These are phyloP conservation scores for Drosophila murphyi DNA, from an alignment of 1,140 invertebrate species.

Conservation along the genomic window DNA sequence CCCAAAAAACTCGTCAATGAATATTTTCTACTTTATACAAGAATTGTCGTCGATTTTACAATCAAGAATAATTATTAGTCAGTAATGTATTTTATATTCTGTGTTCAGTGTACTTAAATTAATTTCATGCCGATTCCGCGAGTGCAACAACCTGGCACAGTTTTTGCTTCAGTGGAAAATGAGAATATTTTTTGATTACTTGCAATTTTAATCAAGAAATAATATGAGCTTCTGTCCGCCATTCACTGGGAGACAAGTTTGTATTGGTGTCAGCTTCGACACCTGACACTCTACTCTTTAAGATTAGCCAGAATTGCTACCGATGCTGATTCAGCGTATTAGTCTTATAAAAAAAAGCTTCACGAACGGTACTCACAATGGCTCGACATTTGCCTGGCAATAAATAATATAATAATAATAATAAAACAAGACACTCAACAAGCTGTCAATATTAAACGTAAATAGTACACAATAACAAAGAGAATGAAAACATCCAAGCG, in stretches of 20 bases:
- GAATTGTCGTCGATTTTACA: too few relatives aligned
- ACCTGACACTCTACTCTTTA: slow-evolving; percentile 34
- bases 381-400: slow-evolving; percentile 3
- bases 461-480: slow-evolving; percentile 39
- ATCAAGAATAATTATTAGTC: too few relatives aligned
- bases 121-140: slow-evolving; percentile 25
- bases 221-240: slow-evolving; percentile 31
- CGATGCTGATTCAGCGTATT: slow-evolving; percentile 4
- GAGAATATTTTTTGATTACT: slow-evolving; percentile 48
- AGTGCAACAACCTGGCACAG: slow-evolving; percentile 37
- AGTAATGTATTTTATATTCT: too few relatives aligned
- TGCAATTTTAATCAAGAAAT: slow-evolving; percentile 72
- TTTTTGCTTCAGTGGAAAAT: slow-evolving; percentile 54
- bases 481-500: slow-evolving; percentile 29
- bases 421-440: slow-evolving; percentile 44
- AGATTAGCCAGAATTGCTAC: slow-evolving; percentile 63
- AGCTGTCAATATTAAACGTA: slow-evolving; percentile 64
- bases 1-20: too few relatives aligned
- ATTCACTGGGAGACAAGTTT: slow-evolving; percentile 4
- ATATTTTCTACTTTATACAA: too few relatives aligned
- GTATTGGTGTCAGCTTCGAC: slow-evolving; percentile 72
- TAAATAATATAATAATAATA: slow-evolving; percentile 30
- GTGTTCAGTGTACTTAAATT: too few relatives aligned
- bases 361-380: slow-evolving; percentile 11
- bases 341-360: not conserved